Conservation (phyloP, 2,888 invertebrate species). For the Drosophila melanosoma region DNA sequence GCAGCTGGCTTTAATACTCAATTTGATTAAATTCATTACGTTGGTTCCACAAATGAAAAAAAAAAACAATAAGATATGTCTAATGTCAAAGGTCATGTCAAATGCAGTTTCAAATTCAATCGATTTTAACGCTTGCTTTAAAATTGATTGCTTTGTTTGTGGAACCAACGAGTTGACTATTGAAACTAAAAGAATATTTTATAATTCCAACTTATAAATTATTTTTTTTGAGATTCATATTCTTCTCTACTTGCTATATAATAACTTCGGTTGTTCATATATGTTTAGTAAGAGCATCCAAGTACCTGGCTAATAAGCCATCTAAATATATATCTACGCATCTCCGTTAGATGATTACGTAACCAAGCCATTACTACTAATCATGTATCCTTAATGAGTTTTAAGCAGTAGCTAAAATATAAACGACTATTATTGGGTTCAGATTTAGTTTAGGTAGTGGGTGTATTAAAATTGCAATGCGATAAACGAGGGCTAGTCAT, state of each 20-base stretch:
- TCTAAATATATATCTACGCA: constrained; percentile 24
- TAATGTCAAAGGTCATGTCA: constrained; percentile 10
- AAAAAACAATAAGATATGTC: constrained; percentile 26
- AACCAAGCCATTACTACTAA: constrained; percentile 11
- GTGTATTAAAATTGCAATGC: constrained; percentile 66
- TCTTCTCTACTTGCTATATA: constrained; percentile 36
- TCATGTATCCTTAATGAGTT: constrained; percentile 19
- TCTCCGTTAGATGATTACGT: constrained; percentile 16
- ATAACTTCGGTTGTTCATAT: constrained; percentile 66
- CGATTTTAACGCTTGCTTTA: background rate
- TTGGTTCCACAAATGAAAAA: constrained; percentile 42
- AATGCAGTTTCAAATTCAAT: background rate
- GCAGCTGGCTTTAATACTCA: constrained; percentile 30
- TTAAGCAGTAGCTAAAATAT: constrained; percentile 37
- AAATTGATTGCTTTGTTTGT: constrained; percentile 43
- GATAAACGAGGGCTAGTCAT: constrained; percentile 75
- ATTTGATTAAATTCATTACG: constrained; percentile 37
- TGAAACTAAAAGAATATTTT: constrained; percentile 35
- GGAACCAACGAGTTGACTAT: constrained; percentile 32
- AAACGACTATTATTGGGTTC: constrained; percentile 17
- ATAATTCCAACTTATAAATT: background rate
- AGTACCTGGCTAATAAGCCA: constrained; percentile 67
- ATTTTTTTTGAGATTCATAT: constrained; percentile 25
- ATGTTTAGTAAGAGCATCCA: constrained; percentile 58
- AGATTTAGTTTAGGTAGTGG: constrained; percentile 26